Evolutionary conservation across 1,140 invertebrate genomes (phyloP), one percentile per base, ranked within the genome.

Genomic region (Agrypnia vestita): DNA sequence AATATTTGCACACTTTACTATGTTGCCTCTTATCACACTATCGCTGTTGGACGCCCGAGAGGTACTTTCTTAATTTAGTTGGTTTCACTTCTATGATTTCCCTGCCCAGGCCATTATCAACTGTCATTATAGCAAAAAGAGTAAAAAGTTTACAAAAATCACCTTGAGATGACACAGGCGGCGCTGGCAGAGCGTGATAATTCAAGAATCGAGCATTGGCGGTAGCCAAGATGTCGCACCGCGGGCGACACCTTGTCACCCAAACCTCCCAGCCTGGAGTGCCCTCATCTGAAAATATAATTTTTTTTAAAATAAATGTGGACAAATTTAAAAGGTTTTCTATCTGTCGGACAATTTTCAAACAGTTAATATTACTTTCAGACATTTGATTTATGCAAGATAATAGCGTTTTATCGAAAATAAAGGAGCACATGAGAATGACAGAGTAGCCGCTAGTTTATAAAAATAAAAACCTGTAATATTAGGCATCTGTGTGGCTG

Each of bases 201-300:
- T 83, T 76, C 3, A 80, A 21, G 72, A 80, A 83, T 10, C 82
- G 77, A 17, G 72, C 72, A 43, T 79, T 77, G 35, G 76, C 82
- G 0, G 69, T 73, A 10, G 82, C 76, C n/a, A 83, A 43, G 15
- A 83, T 67, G 56, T 83, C 82, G 53, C 82, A 83, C 17, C 79
- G 76, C 7, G 82, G 79, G 17, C 55, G 59, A 21, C 43, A 73
- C 9, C 82, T 49, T 13, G 79, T 71, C 15, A 83, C 51, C 82
- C 82, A 83, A 13, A 83, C 47, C 56, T 83, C 82, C 82, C 82
- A 83, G 17, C 82, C 82, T 12, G 76, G 47, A 11, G 73, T 43
- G 4, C 76, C 76, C 47, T 83, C 82, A 12, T 78, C 81, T 82
- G 44, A 64, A 78, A 78, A 75, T 35, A 51, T 51, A 1, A 1